phyloP scores from a whole-genome alignment of 2,888 invertebrate genomes.

The Phorcus lineatus region DNA sequence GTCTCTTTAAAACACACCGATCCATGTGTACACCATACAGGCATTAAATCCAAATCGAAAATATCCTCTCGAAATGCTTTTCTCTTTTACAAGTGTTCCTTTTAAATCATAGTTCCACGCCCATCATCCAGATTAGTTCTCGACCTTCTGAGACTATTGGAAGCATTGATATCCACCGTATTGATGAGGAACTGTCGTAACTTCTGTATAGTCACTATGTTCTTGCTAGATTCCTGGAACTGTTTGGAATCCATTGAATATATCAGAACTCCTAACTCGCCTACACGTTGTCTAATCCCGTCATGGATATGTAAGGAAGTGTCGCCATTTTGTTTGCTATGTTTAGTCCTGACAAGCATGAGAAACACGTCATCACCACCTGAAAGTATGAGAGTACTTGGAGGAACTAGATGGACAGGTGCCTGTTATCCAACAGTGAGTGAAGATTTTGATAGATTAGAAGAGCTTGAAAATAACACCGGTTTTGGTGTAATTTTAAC shows the following conservation, averaged over 20 bases:
- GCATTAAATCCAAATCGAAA: too few relatives aligned
- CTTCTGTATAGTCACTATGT: background rate
- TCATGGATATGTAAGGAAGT: too few relatives aligned
- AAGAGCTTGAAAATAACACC: too few relatives aligned
- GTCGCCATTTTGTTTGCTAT: too few relatives aligned
- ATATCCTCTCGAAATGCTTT: too few relatives aligned
- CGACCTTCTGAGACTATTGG: background rate
- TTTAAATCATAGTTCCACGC: background rate
- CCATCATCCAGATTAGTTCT: background rate
- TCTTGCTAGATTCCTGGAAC: background rate
- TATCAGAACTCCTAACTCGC: background rate
- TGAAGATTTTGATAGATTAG: too few relatives aligned
- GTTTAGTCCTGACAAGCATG: background rate
- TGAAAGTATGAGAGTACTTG: background rate
- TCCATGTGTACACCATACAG: too few relatives aligned
- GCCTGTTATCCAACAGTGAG: too few relatives aligned
- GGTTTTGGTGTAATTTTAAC: too few relatives aligned
- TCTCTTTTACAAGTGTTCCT: too few relatives aligned
- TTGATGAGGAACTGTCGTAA: background rate
- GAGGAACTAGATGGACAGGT: too few relatives aligned
- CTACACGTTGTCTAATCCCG: background rate
- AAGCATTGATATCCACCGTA: background rate
- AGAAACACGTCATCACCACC: background rate
- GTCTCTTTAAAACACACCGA: too few relatives aligned
- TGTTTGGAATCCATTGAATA: background rate